A percentile compares a stretch with the other conserved stretches of the same genome.
These are phyloP conservation scores for Drymodes brunneopygia DNA, from an alignment of 2,113 vertebrate genomes.

Conservation along the genomic window DNA sequence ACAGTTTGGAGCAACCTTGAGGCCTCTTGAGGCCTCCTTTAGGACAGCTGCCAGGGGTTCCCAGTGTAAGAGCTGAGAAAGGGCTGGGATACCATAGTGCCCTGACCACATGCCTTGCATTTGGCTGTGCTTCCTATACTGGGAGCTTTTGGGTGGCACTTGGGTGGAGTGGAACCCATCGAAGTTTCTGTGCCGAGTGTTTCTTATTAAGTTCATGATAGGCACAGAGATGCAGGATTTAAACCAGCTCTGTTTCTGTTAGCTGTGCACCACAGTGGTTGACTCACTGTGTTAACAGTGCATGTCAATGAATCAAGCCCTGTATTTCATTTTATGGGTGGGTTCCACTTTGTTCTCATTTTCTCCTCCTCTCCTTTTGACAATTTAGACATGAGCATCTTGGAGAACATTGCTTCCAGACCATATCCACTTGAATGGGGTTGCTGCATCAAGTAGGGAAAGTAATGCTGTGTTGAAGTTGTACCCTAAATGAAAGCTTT, in stretches of 20 bases:
- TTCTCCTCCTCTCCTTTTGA: not conserved
- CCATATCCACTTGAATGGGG: not conserved
- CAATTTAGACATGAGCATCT: not conserved
- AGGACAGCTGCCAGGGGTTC: not conserved
- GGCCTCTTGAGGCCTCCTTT: not conserved
- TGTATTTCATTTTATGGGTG: not conserved
- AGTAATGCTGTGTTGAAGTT: not conserved
- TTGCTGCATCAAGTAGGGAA: not conserved
- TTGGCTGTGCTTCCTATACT: not conserved
- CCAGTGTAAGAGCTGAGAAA: not conserved
- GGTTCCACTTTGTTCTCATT: not conserved
- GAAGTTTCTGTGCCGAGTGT: not conserved
- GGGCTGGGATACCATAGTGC: not conserved
- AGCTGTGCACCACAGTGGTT: not conserved
- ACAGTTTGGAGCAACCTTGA: not conserved
- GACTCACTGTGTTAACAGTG: not conserved
- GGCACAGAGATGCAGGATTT: not conserved
- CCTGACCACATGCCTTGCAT: rapidly evolving
- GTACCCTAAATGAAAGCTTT: slow-evolving; percentile 26
- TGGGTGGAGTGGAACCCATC: not conserved
- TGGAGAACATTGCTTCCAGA: not conserved
- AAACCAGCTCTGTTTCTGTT: not conserved
- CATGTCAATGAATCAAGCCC: not conserved
- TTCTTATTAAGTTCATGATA: not conserved
- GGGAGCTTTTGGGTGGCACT: not conserved